Evolutionary conservation across 1,140 invertebrate genomes (phyloP).

Genomic region (Panagrolaimus sp.): DNA sequence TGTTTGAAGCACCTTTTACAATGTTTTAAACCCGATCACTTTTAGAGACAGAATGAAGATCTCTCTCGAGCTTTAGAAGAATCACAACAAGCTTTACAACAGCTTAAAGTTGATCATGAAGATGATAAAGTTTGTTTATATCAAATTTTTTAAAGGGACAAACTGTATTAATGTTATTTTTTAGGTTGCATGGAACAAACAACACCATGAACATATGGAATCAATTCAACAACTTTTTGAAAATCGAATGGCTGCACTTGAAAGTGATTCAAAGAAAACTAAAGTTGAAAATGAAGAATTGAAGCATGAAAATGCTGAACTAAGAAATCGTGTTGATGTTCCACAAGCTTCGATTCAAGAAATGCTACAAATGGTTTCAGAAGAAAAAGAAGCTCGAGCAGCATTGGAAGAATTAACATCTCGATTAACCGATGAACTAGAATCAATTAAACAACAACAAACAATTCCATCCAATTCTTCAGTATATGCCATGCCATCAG

Average conservation of each 20-base stretch:
- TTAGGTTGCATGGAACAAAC: constrained; percentile 30
- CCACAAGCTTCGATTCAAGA: constrained; percentile 23
- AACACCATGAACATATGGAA: constrained; percentile 49
- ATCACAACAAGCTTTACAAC: constrained; percentile 62
- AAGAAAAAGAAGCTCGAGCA: constrained; percentile 92
- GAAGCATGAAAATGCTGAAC: neutral
- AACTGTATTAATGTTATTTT: no score
- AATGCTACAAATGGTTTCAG: constrained; percentile 71
- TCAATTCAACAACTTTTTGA: constrained; percentile 19
- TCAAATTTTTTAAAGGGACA: no score
- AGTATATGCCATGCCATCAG: constrained; percentile 23
- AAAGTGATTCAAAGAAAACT: constrained; percentile 16
- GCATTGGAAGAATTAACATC: constrained; percentile 73
- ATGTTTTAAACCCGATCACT: no score
- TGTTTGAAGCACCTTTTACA: constrained; percentile 34
- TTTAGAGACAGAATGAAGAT: constrained; percentile 31
- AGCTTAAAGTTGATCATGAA: constrained; percentile 68
- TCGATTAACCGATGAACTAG: constrained; percentile 95
- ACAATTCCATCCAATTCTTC: constrained; percentile 8
- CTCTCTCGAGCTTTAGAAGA: constrained; percentile 43
- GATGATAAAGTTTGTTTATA: no score
- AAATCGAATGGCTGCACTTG: constrained; percentile 22
- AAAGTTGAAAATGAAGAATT: constrained; percentile 23
- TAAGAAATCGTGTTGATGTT: constrained; percentile 1
- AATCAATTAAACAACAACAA: constrained; percentile 76